Base-by-base conservation (phyloP, 2,888 invertebrate genomes). In the Frankliniella fusca region DNA sequence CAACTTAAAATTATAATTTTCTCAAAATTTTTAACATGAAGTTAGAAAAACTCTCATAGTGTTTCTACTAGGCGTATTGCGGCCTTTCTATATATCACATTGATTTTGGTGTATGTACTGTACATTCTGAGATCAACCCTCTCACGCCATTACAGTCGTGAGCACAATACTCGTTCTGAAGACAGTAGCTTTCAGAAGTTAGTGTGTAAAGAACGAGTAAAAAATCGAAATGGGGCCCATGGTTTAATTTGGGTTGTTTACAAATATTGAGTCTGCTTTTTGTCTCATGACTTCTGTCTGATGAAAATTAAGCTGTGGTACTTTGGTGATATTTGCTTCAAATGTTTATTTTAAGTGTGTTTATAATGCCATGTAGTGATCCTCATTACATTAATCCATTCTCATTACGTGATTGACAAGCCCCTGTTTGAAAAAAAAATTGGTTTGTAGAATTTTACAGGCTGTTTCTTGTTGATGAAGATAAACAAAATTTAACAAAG, bases 401-500 rank as follows among this genome's bases (percentile, higher is more conserved):
- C 23, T 23, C 8, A 27, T 27, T 76, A n/a, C n/a, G n/a, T 18
- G 3, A 61, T 18, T 61, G 7, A 5, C 15, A 15, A 20, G 61
- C n/a, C 8, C 0, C 18, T n/a, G 5, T 61, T 15, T n/a, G 7
- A 61, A 61, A 15, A 61, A 61, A 1, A 15, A 12, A 15, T 61
- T n/a, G n/a, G n/a, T n/a, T 61, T n/a, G n/a, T 27, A 76, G 70
- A 76, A n/a, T 76, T 76, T 27, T 76, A 76, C 12, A 12, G 70
- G 12, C 70, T 12, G 2, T 76, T 76, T 27, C 70, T 76, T 3
- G 12, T 27, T 0, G 70, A 76, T 12, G 27, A 80, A 27, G 38
- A 11, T 48, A 61, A n/a, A n/a, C 48, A 83, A 81, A 76, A 84
- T 84, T 84, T 49, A 82, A 23, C 80, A 81, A 18, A 80, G 48